Evolutionary conservation across 2,113 vertebrate species (phyloP), one percentile per base, ranked within the genome.

Genomic region (Protobothrops mucrosquamatus): DNA sequence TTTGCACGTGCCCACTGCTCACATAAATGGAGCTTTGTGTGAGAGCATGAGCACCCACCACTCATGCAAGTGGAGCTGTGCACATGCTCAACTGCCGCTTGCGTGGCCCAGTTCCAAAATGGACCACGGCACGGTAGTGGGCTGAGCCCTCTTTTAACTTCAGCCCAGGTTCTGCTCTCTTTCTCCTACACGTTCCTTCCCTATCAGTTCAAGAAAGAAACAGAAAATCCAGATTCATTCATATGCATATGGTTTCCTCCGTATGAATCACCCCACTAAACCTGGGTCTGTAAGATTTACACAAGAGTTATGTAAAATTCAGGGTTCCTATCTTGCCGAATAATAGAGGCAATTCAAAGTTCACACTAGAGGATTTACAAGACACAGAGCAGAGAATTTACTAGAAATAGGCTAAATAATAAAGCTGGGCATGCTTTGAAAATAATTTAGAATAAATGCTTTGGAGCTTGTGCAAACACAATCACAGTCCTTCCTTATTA

Each of bases 321-420:
- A 81, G 34, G 74, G 74, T 22, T 81, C 34, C 74, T 52, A 74
- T 29, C 15, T 39, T 64, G 12, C 43, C 23, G 7, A 89, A 39
- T 92, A 89, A 92, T 57, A 48, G 74, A 81, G 69, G 43, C 43
- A 52, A n/a, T 52, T 89, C 24, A 90, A 59, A 93, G 26, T 64
- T 86, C 51, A 61, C 34, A 22, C 15, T 81, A 14, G 51, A 85
- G 55, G 51, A 59, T 52, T 90, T 59, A 52, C 22, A 34, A 56
- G 39, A 14, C 89, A 51, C 15, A 23, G 11, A 39, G 12, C 24
- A 59, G 88, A 5, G 22, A 81, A 69, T 34, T 54, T 34, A 87
- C 56, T 39, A 54, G 39, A 29, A 81, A 81, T 81, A 43, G 34
- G 74, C 74, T 81, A 81, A 81, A 81, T 81, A 81, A 43, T 22